Percentiles rank a stretch among this genome's conserved stretches.
phyloP scores from a whole-genome alignment of 2,888 invertebrate genomes.

The Petrophora chlorosata region DNA sequence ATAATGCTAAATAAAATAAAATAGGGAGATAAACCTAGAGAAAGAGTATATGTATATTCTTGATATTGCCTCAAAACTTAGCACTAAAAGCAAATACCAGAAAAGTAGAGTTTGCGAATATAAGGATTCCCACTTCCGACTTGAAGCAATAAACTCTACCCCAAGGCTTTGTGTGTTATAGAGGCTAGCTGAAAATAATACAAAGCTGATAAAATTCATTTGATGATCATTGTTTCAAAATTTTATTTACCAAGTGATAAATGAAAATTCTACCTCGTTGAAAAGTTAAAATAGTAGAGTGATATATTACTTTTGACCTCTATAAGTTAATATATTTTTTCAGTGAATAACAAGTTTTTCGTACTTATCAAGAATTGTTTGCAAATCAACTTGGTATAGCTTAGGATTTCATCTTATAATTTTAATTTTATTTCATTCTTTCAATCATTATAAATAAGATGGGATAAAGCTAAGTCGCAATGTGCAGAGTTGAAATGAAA shows the following conservation, averaged over 20 bases:
- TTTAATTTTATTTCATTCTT: too few relatives aligned
- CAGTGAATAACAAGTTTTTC: too few relatives aligned
- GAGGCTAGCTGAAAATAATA: constrained; percentile 8
- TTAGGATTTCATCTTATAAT: too few relatives aligned
- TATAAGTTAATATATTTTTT: too few relatives aligned
- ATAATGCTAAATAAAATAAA: not conserved
- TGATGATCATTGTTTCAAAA: not conserved
- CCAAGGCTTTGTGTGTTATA: constrained; percentile 8
- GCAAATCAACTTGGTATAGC: too few relatives aligned
- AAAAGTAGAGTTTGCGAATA: constrained; percentile 16
- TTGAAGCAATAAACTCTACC: constrained; percentile 33
- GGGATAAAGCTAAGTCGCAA: too few relatives aligned
- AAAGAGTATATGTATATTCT: constrained; percentile 4
- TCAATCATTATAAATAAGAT: too few relatives aligned
- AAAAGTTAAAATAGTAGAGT: too few relatives aligned
- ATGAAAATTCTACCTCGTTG: not conserved
- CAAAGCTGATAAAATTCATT: constrained; percentile 1
- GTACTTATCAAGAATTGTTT: too few relatives aligned
- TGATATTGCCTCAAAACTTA: constrained; percentile 30
- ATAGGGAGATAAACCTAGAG: not conserved
- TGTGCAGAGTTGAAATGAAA: too few relatives aligned
- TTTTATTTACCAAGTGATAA: too few relatives aligned
- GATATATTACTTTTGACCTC: too few relatives aligned
- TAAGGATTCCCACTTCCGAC: constrained; percentile 33
- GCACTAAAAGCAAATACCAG: constrained; percentile 33